Evolutionary conservation across 1,140 invertebrate species (phyloP), one percentile per base, ranked within the genome.

Genomic region (Holotrichia oblita): DNA sequence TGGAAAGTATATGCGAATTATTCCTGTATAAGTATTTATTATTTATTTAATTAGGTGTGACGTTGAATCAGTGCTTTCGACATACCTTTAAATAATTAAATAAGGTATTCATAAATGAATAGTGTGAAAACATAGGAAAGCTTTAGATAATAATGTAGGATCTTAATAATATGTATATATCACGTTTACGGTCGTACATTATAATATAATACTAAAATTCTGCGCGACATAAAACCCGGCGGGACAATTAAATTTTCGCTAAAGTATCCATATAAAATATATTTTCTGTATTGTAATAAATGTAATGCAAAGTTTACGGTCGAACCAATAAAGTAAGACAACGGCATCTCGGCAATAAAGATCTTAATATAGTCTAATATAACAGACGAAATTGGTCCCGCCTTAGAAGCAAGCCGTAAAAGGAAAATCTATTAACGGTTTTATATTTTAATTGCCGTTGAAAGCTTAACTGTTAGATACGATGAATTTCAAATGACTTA

Each of bases 301-400:
- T 61, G 59, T 61, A 20, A 61, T 22, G 59, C 59, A 22, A 61
- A 61, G 9, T 61, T 61, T 61, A 61, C 59, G 59, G 8, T 9
- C n/a, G 59, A 17, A 10, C 17, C 59, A 20, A n/a, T 61, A 61
- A 61, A 61, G 59, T 20, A 61, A 61, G 59, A 20, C 59, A 61
- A n/a, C n/a, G 14, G 20, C 17, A 61, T 61, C 42, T 44, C 42
- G 14, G 42, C 14, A 44, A 61, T 61, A 61, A 61, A 61, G 59
- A 61, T 8, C 14, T 22, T 61, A 22, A 61, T 61, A 61, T 61
- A 20, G 59, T 61, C 59, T 61, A 61, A 61, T 61, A 22, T 61
- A 61, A n/a, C 14, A 3, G 7, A 20, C 3, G n/a, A 9, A 61
- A 34, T 34, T 20, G n/a, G 1, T 20, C 3, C 7, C 2, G 59